These are phyloP conservation scores for Molorchus minor DNA, from an alignment of 2,888 invertebrate species.

Conservation along the genomic window DNA sequence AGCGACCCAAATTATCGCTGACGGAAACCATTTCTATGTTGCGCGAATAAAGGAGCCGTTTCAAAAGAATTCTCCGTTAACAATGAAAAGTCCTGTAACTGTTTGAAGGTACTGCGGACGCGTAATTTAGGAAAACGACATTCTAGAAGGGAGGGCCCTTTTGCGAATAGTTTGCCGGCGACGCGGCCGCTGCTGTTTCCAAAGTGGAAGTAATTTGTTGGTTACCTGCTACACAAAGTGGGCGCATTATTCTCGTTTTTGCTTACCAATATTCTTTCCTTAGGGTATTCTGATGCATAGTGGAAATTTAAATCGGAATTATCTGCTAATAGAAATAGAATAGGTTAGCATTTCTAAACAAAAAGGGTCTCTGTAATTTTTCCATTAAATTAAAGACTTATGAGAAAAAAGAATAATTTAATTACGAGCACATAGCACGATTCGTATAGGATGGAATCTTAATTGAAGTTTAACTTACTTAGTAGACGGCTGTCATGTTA, in stretches of 20 bases:
- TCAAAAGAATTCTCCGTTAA: slow-evolving; percentile 21
- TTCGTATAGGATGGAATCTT: too few relatives aligned
- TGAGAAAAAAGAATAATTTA: too few relatives aligned
- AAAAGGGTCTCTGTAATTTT: too few relatives aligned
- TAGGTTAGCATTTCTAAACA: too few relatives aligned
- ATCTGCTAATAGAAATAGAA: too few relatives aligned
- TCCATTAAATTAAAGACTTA: too few relatives aligned
- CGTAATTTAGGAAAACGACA: slow-evolving; percentile 20
- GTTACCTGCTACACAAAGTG: slow-evolving; percentile 3
- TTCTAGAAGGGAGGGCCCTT: slow-evolving; percentile 15
- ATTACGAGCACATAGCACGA: too few relatives aligned
- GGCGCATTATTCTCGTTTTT: not conserved
- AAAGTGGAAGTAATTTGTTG: slow-evolving; percentile 12
- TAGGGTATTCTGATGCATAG: too few relatives aligned
- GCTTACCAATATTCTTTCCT: too few relatives aligned
- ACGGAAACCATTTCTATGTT: slow-evolving; percentile 4
- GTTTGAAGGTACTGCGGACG: slow-evolving; percentile 17
- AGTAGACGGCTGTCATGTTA: too few relatives aligned
- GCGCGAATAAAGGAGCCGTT: slow-evolving; percentile 4
- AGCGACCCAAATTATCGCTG: slow-evolving; percentile 6
- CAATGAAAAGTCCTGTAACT: slow-evolving; percentile 25
- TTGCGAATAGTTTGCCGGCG: slow-evolving; percentile 10
- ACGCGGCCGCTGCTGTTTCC: slow-evolving; percentile 1
- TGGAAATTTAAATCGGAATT: too few relatives aligned
- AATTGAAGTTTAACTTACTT: too few relatives aligned